Evolutionary conservation across 2,888 invertebrate genomes (phyloP).

Genomic region (Brachycybe producta): DNA sequence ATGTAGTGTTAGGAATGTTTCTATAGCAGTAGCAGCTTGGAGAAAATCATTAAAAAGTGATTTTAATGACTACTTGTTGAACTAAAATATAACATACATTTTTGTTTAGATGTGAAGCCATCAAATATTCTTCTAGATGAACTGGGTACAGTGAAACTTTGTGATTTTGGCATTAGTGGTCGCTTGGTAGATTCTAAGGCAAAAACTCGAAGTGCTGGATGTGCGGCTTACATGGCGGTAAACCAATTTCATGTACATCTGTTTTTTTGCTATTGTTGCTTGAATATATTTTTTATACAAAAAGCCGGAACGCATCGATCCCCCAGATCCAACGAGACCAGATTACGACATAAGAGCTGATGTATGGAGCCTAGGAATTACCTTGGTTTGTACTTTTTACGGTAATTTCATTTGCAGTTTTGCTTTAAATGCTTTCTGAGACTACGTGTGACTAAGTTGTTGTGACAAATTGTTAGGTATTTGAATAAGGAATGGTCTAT

Average conservation of each 20-base stretch:
- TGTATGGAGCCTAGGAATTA: slow-evolving; percentile 97
- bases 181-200: slow-evolving; percentile 96
- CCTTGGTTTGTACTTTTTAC: slow-evolving; percentile 52
- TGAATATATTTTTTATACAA: slow-evolving; percentile 24
- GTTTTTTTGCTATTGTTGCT: slow-evolving; percentile 8
- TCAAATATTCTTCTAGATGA: slow-evolving; percentile 95
- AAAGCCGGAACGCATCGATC: slow-evolving; percentile 93
- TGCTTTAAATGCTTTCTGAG: slow-evolving; percentile 22
- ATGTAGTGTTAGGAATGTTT: too few species aligned
- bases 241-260: too few species aligned
- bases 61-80: background rate
- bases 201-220: slow-evolving; percentile 89
- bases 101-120: slow-evolving; percentile 81
- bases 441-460: slow-evolving; percentile 20
- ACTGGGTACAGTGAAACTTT: slow-evolving; percentile 88
- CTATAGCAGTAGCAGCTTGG: too few species aligned
- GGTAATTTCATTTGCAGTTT: background rate
- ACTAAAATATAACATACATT: slow-evolving; percentile 5
- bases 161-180: slow-evolving; percentile 99
- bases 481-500: background rate
- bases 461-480: background rate
- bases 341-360: slow-evolving; percentile 98
- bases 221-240: slow-evolving; percentile 99
- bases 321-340: slow-evolving; percentile 77
- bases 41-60: too few species aligned